Percentiles rank a stretch among this genome's conserved stretches.
phyloP scores from a whole-genome alignment of 2,797 vertebrate genomes.

The Oryzias sinensis region DNA sequence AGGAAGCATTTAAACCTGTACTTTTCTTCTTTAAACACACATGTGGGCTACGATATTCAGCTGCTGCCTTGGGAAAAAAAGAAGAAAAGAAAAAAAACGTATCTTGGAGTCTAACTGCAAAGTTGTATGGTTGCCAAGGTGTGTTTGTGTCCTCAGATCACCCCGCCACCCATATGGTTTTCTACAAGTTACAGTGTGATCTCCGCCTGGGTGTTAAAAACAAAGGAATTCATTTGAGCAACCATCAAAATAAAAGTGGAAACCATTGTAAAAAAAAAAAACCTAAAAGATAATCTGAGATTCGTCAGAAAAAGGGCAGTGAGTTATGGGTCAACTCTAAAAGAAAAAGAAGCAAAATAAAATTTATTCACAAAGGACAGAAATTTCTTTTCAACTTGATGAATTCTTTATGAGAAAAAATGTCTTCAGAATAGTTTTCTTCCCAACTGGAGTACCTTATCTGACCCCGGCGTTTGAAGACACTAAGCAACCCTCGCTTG shows the following conservation, averaged over 20 bases:
- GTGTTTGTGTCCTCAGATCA: constrained; percentile 81
- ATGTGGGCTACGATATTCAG: constrained; percentile 69
- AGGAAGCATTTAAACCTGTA: constrained; percentile 32
- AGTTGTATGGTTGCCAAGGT: constrained; percentile 81
- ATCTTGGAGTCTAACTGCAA: constrained; percentile 81
- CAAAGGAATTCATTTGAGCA: constrained; percentile 58
- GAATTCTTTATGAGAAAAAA: too few species aligned
- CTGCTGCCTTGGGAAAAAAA: constrained; percentile 53
- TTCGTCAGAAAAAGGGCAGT: too few species aligned
- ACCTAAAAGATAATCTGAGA: too few species aligned
- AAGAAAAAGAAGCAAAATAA: too few species aligned
- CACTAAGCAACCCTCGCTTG: too few species aligned
- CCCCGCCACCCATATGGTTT: constrained; percentile 81
- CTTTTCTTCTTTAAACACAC: constrained; percentile 62
- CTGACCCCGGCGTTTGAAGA: too few species aligned
- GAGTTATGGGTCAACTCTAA: too few species aligned
- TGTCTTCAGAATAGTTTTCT: too few species aligned
- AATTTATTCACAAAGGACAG: too few species aligned
- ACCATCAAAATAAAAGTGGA: constrained; percentile 28
- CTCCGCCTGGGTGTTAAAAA: constrained; percentile 53
- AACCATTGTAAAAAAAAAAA: too few species aligned
- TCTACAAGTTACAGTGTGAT: constrained; percentile 78
- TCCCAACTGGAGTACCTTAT: too few species aligned
- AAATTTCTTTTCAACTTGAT: too few species aligned
- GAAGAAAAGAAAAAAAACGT: constrained; percentile 66